phyloP scores from a whole-genome alignment of 2,888 invertebrate genomes.

The Drosophila stalkeri region DNA sequence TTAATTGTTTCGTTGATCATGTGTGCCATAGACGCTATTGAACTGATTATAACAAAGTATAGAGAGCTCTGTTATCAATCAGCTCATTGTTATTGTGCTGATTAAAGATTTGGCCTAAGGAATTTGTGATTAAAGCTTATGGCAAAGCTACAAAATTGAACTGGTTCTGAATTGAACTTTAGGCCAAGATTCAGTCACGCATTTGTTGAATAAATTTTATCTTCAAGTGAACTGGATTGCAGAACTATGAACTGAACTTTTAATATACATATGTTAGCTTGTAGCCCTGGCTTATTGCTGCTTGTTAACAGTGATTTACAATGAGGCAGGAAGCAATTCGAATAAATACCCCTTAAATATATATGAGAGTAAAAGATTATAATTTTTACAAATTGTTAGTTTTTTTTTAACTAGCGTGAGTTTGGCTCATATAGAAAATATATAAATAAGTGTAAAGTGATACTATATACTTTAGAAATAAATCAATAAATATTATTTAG shows the following conservation, averaged over 20 bases:
- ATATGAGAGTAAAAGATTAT: no score
- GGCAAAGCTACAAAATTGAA: neutral
- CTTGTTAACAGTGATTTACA: slow-evolving; percentile 1
- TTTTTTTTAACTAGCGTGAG: neutral
- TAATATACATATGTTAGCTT: neutral
- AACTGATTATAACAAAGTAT: slow-evolving; percentile 23
- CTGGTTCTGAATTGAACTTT: neutral
- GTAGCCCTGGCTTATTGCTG: neutral
- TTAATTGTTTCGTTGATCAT: slow-evolving; percentile 14
- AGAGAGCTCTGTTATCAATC: slow-evolving; percentile 33
- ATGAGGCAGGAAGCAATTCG: neutral
- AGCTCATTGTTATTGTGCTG: slow-evolving; percentile 14
- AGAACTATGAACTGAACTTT: neutral
- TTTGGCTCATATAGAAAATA: no score
- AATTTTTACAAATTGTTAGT: neutral
- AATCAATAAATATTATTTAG: no score
- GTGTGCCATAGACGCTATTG: slow-evolving; percentile 1
- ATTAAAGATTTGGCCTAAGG: slow-evolving; percentile 14
- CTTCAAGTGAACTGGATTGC: neutral
- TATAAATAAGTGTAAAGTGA: no score
- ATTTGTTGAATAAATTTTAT: neutral
- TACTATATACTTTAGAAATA: no score
- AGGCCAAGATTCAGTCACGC: neutral
- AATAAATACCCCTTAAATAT: neutral
- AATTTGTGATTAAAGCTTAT: slow-evolving; percentile 21